These are phyloP conservation scores for Vollenhovia emeryi DNA, from an alignment of 1,140 invertebrate genomes.

Conservation along the genomic window DNA sequence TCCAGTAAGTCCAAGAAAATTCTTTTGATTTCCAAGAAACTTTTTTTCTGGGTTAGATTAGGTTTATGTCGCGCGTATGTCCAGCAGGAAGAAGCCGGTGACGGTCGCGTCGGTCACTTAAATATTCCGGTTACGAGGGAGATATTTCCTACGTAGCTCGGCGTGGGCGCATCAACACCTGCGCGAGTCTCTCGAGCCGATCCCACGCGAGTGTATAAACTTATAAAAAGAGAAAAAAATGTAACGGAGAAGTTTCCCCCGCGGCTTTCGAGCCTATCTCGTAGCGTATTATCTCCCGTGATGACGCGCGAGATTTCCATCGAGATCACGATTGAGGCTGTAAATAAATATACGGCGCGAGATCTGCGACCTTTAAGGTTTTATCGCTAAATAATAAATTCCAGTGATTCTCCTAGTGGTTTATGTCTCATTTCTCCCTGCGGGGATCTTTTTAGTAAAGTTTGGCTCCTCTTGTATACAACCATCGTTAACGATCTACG, in stretches of 20 bases:
- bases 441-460: neutral
- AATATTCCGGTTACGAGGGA: constrained; percentile 25
- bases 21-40: too few relatives aligned
- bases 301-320: neutral
- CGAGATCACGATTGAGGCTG: neutral
- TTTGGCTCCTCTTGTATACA: neutral
- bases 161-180: constrained; percentile 30
- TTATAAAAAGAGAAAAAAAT: neutral
- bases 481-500: neutral
- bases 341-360: neutral
- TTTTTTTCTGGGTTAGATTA: too few relatives aligned
- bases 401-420: neutral
- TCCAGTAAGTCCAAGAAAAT: too few relatives aligned
- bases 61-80: constrained; percentile 10
- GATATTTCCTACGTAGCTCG: neutral
- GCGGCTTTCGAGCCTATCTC: neutral
- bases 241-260: neutral
- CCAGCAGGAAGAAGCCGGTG: constrained; percentile 1
- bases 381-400: neutral
- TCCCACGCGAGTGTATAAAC: neutral
- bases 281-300: neutral
- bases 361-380: neutral
- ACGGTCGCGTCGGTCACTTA: constrained; percentile 16
- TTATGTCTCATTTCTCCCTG: neutral
- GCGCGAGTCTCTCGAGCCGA: neutral